Evolutionary conservation across 2,888 invertebrate genomes (phyloP).

Genomic region (Beris morrisii): DNA sequence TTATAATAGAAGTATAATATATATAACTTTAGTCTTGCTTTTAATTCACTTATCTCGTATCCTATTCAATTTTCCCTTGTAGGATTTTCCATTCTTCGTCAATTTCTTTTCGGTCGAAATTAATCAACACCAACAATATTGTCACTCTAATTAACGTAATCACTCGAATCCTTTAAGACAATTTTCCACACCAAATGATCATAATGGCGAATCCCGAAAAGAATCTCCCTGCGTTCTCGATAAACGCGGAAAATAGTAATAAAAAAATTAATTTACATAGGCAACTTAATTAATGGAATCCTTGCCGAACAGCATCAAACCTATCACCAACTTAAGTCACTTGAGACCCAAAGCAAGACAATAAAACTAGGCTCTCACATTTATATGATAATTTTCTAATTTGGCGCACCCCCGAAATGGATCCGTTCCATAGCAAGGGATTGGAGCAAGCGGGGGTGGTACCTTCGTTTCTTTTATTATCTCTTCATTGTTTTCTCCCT

Average conservation of each 20-base stretch:
- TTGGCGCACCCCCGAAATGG: conserved; percentile 8
- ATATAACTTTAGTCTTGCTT: too few species aligned
- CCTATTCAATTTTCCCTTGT: too few species aligned
- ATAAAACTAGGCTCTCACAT: conserved; percentile 31
- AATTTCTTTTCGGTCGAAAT: too few species aligned
- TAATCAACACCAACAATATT: background rate
- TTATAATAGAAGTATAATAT: too few species aligned
- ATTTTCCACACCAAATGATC: conserved; percentile 21
- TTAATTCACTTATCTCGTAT: too few species aligned
- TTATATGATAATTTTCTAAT: conserved; percentile 38
- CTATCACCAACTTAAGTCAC: conserved; percentile 26
- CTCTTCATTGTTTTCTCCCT: too few species aligned
- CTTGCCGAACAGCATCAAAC: conserved; percentile 6
- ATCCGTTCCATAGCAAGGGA: background rate
- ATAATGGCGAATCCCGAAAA: background rate
- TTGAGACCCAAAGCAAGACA: conserved; percentile 11
- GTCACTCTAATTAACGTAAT: conserved; percentile 25
- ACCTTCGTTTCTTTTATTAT: too few species aligned
- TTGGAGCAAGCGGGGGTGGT: background rate
- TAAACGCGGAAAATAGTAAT: conserved; percentile 5
- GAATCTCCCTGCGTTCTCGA: background rate
- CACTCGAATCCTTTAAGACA: conserved; percentile 21
- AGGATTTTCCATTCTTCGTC: too few species aligned
- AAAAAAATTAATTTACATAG: conserved; percentile 36
- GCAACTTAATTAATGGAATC: conserved; percentile 35